These are phyloP conservation scores for Pteronura brasiliensis DNA, from an alignment of 2,113 vertebrate species.

Conservation along the genomic window DNA sequence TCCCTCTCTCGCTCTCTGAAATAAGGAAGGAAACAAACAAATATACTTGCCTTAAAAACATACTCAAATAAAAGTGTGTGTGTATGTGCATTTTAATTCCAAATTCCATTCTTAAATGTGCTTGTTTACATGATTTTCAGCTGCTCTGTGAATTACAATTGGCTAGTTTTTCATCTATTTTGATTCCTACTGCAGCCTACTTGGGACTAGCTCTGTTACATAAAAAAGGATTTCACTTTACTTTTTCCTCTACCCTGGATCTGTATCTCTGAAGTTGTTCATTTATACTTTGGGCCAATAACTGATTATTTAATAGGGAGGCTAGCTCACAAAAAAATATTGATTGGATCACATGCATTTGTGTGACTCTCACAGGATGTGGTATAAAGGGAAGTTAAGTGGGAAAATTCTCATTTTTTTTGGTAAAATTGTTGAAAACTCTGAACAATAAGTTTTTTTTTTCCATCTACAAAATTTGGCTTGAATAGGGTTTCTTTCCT, in stretches of 20 bases:
- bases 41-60: background rate
- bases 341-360: background rate
- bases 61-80: background rate
- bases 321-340: background rate
- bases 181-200: background rate
- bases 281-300: background rate
- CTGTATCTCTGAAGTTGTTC: background rate
- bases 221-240: background rate
- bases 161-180: background rate
- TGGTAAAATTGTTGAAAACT: constrained; percentile 48
- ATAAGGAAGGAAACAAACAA: background rate
- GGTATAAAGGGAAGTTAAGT: constrained; percentile 3
- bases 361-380: background rate
- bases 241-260: background rate
- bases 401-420: constrained; percentile 38
- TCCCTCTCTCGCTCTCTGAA: background rate
- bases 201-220: background rate
- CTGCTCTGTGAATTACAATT: background rate
- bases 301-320: background rate
- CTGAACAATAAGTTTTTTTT: background rate
- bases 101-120: background rate
- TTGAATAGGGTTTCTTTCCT: constrained; percentile 8
- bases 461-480: background rate
- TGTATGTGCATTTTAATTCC: background rate
- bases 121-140: background rate